Evolutionary conservation across 2,797 vertebrate genomes (phyloP).

Genomic region (Halcyon chelicuti): DNA sequence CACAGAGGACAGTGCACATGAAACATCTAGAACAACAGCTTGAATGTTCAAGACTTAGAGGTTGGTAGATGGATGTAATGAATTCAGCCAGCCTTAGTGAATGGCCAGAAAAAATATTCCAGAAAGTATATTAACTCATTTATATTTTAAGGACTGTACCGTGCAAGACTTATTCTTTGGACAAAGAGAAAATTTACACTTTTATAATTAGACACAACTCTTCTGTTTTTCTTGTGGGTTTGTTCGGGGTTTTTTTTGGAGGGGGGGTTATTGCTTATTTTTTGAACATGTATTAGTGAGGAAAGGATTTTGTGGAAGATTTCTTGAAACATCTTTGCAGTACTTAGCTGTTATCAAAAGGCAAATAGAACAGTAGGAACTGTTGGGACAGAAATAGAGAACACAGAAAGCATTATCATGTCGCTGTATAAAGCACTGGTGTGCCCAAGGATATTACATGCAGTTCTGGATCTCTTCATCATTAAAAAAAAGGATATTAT

Average conservation of each 20-base stretch:
- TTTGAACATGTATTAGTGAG: neutral
- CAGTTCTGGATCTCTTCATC: neutral
- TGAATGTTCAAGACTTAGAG: neutral
- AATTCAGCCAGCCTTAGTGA: neutral
- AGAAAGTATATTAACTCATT: neutral
- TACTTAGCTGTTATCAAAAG: neutral
- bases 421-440: neutral
- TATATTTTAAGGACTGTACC: neutral
- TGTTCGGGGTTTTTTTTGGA: too few relatives aligned
- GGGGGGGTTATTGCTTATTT: neutral
- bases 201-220: neutral
- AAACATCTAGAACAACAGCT: neutral
- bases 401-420: conserved; percentile 13
- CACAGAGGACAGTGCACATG: neutral
- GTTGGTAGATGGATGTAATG: neutral
- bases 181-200: neutral
- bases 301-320: neutral
- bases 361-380: neutral
- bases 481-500: neutral
- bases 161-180: neutral
- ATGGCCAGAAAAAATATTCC: neutral
- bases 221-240: neutral
- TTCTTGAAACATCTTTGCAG: neutral
- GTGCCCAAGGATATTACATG: neutral
- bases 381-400: neutral